A percentile compares a stretch with the other conserved stretches of the same genome.
Conservation (phyloP, 2,888 invertebrate genomes). For the Nephrotoma guestfalica region DNA sequence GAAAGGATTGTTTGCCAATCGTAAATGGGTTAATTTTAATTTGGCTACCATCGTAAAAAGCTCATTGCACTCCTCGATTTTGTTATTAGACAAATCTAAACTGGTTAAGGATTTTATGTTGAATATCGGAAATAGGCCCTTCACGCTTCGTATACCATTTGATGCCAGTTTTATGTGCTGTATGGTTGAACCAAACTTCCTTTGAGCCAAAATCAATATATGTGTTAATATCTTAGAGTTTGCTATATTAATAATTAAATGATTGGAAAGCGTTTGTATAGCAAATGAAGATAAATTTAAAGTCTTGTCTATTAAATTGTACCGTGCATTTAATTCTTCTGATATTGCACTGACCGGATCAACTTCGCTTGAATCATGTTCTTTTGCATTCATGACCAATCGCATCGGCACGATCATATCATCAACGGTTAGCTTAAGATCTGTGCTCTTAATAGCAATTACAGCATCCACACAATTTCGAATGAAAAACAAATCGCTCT, state of each 20-base stretch:
- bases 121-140: neutral
- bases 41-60: neutral
- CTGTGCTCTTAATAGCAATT: neutral
- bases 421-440: neutral
- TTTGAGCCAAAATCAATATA: neutral
- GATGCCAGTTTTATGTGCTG: neutral
- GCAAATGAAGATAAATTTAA: constrained; percentile 6
- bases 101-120: constrained; percentile 7
- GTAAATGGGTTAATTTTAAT: neutral
- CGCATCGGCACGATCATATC: neutral
- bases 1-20: constrained; percentile 5
- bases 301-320: neutral
- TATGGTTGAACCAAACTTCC: neutral
- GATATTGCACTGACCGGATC: constrained; percentile 1
- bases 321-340: neutral
- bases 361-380: neutral
- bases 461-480: constrained; percentile 7
- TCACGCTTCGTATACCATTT: neutral
- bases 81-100: constrained; percentile 7
- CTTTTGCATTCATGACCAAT: constrained; percentile 1
- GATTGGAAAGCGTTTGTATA: neutral
- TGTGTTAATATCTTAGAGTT: neutral
- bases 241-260: constrained; percentile 3
- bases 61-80: neutral
- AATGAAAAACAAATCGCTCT: constrained; percentile 6